Conservation (phyloP, 2,797 vertebrate genomes). For the Alectoris magna region DNA sequence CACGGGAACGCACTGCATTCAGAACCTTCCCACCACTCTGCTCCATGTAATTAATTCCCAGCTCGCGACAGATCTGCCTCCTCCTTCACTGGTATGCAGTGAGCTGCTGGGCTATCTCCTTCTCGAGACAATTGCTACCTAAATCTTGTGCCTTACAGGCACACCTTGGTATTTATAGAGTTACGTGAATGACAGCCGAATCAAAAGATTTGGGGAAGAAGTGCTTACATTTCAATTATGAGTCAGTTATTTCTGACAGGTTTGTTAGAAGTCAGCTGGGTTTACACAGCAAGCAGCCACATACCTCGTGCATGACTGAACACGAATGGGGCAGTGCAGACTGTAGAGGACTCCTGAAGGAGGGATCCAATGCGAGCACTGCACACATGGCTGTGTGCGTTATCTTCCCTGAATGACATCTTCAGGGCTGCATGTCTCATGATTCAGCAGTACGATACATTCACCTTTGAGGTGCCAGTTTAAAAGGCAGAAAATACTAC, state of each 20-base stretch:
- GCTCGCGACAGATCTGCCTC: not conserved
- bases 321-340: not conserved
- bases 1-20: not conserved
- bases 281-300: not conserved
- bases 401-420: not conserved
- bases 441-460: not conserved
- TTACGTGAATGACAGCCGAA: not conserved
- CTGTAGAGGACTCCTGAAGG: not conserved
- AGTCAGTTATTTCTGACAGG: not conserved
- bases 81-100: no score
- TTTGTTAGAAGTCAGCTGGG: not conserved
- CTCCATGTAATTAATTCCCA: not conserved
- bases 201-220: not conserved
- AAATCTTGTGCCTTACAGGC: not conserved
- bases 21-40: not conserved
- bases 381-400: rapidly evolving
- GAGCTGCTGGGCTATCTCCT: not conserved
- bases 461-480: not conserved
- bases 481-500: not conserved
- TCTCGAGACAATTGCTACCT: not conserved
- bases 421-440: rapidly evolving
- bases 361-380: not conserved
- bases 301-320: not conserved
- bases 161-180: not conserved
- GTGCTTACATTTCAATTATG: not conserved